phyloP scores from a whole-genome alignment of 64 coral and sea anemone species.

The Pocillopora verrucosa region DNA sequence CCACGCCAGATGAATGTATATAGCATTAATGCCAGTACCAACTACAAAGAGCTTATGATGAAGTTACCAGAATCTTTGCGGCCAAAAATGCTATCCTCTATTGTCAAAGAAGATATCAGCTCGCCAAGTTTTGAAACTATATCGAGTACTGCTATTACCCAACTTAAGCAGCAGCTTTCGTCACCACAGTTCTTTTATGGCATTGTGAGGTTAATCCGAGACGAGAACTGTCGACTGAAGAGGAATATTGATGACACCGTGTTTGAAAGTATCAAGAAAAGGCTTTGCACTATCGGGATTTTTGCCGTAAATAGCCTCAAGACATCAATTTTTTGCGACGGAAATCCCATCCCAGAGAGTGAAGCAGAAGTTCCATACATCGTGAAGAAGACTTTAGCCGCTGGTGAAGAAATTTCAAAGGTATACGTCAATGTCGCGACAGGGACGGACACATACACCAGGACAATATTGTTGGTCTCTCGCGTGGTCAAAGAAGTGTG shows the following conservation, averaged over 20 bases:
- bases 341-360: slow-evolving; percentile 35
- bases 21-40: slow-evolving; percentile 1
- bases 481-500: slow-evolving; percentile 35
- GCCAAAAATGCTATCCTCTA: slow-evolving; percentile 39
- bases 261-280: neutral
- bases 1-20: neutral
- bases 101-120: slow-evolving; percentile 20
- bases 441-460: neutral
- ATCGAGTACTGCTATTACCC: neutral
- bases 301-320: neutral
- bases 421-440: slow-evolving; percentile 37
- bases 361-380: slow-evolving; percentile 32
- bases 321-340: slow-evolving; percentile 39
- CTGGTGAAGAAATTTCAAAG: slow-evolving; percentile 6
- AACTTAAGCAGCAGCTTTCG: neutral
- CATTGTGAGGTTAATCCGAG: slow-evolving; percentile 5
- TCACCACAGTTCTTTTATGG: neutral
- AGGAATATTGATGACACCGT: neutral
- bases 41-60: slow-evolving; percentile 20
- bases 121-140: neutral
- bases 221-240: neutral
- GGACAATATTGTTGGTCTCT: slow-evolving; percentile 8
- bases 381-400: slow-evolving; percentile 19
- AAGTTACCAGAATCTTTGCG: slow-evolving; percentile 29
- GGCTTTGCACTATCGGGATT: slow-evolving; percentile 5